Percentiles rank a stretch among this genome's conserved stretches.
Evolutionary conservation across 2,888 invertebrate genomes (phyloP).

Genomic region (Xylophagus ater): DNA sequence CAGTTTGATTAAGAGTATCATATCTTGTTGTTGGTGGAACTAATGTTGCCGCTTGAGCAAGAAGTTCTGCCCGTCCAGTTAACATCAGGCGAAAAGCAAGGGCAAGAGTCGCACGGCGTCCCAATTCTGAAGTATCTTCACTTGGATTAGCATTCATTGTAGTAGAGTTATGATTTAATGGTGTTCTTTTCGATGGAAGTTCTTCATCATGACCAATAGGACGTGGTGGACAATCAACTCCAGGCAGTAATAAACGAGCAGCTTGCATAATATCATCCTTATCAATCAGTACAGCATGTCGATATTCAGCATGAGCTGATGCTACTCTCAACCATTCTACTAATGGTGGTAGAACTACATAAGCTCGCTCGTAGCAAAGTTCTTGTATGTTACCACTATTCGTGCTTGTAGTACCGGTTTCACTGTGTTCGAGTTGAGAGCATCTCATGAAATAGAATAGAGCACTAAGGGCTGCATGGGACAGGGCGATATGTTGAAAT

Average conservation of each 20-base stretch:
- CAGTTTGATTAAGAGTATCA: conserved; percentile 67
- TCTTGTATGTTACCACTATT: conserved; percentile 46
- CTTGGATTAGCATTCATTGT: conserved; percentile 23
- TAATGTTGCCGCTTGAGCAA: conserved; percentile 64
- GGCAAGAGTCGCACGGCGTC: conserved; percentile 54
- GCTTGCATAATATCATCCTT: conserved; percentile 83
- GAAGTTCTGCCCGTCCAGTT: conserved; percentile 67
- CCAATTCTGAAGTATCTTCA: conserved; percentile 43
- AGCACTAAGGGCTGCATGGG: conserved; percentile 61
- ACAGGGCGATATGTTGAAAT: conserved; percentile 40
- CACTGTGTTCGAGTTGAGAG: conserved; percentile 67
- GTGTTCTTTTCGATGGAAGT: conserved; percentile 37
- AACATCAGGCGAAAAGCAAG: conserved; percentile 71
- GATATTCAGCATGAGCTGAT: conserved; percentile 70
- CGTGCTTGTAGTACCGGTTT: conserved; percentile 38
- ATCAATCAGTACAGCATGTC: conserved; percentile 65
- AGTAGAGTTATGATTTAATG: conserved; percentile 22
- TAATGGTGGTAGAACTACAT: conserved; percentile 76
- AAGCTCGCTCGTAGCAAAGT: conserved; percentile 76
- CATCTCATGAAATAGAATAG: conserved; percentile 89
- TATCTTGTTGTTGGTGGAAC: conserved; percentile 58
- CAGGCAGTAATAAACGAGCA: conserved; percentile 71
- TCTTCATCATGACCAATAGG: conserved; percentile 51
- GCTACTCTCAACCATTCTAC: conserved; percentile 85
- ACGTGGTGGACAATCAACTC: conserved; percentile 79